Evolutionary conservation across 2,113 vertebrate genomes (phyloP), one percentile per base, ranked within the genome.

Genomic region (Symphodus melops): DNA sequence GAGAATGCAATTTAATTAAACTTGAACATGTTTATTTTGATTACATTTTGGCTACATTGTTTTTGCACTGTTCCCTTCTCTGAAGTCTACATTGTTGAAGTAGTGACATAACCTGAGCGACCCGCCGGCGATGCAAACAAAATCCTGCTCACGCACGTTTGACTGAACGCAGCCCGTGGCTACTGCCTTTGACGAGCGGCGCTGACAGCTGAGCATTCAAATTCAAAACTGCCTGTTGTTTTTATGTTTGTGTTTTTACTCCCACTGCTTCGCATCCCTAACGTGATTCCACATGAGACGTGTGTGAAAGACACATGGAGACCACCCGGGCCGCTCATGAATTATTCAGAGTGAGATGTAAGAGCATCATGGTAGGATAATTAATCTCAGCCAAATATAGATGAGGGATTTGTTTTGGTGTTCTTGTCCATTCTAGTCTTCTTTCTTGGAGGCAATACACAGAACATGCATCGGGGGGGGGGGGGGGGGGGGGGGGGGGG

Each of bases 331-430:
- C 66, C 25, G 65, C 57, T 72, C 8, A 76, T 91, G 79, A 87
- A 85, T 92, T 78, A 89, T 87, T 89, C 64, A 90, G 33, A 48
- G 42, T 23, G 19, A 54, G 23, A 76, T 53, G 61, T 63, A 49
- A 75, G 77, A 61, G 53, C 49, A 66, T 77, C 61, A 76, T 75
- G 56, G 72, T 60, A 51, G 21, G 72, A 74, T 89, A 88, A 87
- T 91, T 90, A 86, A 88, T 87, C 77, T 76, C 28, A 75, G 73
- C 80, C 88, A 89, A 91, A 81, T 80, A 83, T 80, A 89, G 82
- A 86, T 68, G 74, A 68, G 66, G 54, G 66, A 17, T 68, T 10
- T 68, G 69, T 81, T 74, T 75, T 75, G 79, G 79, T 72, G 49
- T 57, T 73, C 39, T 46, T 64, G 49, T 78, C 41, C 52, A n/a